Percentiles rank a stretch among this genome's conserved stretches.
Evolutionary conservation across 2,888 invertebrate species (phyloP).

Genomic region (Glaucopsyche alexis): DNA sequence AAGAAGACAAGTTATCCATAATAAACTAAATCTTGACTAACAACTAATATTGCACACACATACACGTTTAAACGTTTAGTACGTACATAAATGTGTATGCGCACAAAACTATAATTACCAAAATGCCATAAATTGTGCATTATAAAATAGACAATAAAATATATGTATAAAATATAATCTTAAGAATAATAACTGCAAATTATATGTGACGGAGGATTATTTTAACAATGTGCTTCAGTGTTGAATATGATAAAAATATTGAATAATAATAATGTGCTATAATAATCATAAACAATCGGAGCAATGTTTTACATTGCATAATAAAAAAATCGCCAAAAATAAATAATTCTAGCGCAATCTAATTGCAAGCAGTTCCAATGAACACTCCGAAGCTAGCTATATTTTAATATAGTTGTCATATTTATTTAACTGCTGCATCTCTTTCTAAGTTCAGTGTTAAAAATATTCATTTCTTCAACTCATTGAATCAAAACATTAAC

Average conservation of each 20-base stretch:
- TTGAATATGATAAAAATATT: slow-evolving; percentile 48
- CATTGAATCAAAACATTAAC: slow-evolving; percentile 39
- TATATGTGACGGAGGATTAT: slow-evolving; percentile 62
- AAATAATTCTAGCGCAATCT: slow-evolving; percentile 74
- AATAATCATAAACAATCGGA: slow-evolving; percentile 50
- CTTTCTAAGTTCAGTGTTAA: slow-evolving; percentile 22
- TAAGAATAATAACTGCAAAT: slow-evolving; percentile 71
- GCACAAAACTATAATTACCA: slow-evolving; percentile 70
- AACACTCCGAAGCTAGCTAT: slow-evolving; percentile 8
- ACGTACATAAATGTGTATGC: slow-evolving; percentile 72
- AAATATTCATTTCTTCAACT: neutral
- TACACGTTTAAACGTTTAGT: slow-evolving; percentile 73
- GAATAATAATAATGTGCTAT: slow-evolving; percentile 39
- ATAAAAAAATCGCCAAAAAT: slow-evolving; percentile 47
- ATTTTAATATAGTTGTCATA: slow-evolving; percentile 42
- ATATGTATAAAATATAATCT: slow-evolving; percentile 73
- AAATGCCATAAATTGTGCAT: slow-evolving; percentile 76
- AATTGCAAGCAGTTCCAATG: slow-evolving; percentile 60
- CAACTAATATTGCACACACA: slow-evolving; percentile 81
- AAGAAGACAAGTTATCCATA: slow-evolving; percentile 52
- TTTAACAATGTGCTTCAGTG: slow-evolving; percentile 60
- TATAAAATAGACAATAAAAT: slow-evolving; percentile 75
- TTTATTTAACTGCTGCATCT: slow-evolving; percentile 14
- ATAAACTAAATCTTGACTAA: slow-evolving; percentile 63
- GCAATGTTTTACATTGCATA: slow-evolving; percentile 71